Base-by-base conservation (phyloP, 2,888 invertebrate genomes). In the Dermolepida albohirtum region DNA sequence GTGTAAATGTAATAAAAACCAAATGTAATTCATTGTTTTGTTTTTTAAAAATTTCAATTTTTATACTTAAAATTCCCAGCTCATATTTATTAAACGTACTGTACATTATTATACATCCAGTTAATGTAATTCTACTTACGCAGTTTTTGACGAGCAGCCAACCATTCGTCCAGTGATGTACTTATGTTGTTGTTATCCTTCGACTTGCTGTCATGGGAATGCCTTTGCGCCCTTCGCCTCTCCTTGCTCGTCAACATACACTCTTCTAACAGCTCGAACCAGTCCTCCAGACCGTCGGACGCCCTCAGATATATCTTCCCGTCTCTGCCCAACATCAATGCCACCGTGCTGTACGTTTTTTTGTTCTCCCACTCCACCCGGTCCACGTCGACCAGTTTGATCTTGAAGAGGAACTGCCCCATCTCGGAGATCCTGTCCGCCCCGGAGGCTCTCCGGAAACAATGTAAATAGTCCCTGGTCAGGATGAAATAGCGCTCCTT, bases 401-500 rank as follows among this genome's bases (percentile, higher is more conserved):
- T 84, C 67, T 89, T 89, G 83, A 89, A 89, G 74, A 89, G 86
- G 79, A 89, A 89, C 81, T 88, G 88, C 71, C 89, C 89, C 89
- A 89, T 89, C 78, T 89, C 88, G 12, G 89, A 88, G 70, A 88
- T 87, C 64, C 84, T 79, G 74, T 84, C 83, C 71, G 86, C 84
- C 66, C 87, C 87, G 34, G 88, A 87, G 67, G 88, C 88, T 73
- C 88, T 83, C 77, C 89, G 86, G 81, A 89, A 89, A 80, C 89
- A 89, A 78, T 89, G 88, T 76, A 89, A 84, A 79, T 89, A 89
- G 79, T 89, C 89, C 67, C 88, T 84, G 70, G 89, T 89, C 52
- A 89, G 84, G 74, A 89, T 87, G 80, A 89, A 89, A 76, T 88
- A 89, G 77, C 89, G 84, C 78, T 89, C 89, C 80, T 89, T 89